These are phyloP conservation scores for Mnemiopsis leidyi DNA, from an alignment of 37 sponge, comb jelly and placozoan species.

Conservation along the genomic window DNA sequence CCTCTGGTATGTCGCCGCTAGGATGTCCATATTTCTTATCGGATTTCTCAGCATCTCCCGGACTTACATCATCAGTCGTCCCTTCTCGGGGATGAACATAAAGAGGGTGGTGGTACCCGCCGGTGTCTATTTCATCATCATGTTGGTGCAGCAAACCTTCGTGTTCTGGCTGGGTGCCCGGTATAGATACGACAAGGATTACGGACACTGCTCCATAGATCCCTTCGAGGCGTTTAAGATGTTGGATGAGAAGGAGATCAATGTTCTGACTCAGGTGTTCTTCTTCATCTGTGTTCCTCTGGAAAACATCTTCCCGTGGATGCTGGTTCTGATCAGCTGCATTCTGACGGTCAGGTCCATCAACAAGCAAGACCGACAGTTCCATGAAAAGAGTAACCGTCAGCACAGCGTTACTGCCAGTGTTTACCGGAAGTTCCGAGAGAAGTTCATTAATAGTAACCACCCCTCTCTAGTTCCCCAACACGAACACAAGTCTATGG, in stretches of 20 bases:
- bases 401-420: background rate
- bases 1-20: constrained; percentile 16
- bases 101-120: background rate
- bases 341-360: background rate
- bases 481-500: background rate
- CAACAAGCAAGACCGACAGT: background rate
- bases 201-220: background rate
- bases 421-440: background rate
- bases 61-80: background rate
- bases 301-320: constrained; percentile 20
- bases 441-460: background rate
- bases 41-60: constrained; percentile 14
- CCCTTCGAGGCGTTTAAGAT: background rate
- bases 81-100: background rate
- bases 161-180: background rate
- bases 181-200: background rate
- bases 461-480: background rate
- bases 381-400: background rate
- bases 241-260: background rate
- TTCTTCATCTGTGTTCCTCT: background rate
- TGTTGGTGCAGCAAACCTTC: constrained; percentile 5
- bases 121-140: background rate
- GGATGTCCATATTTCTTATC: constrained; percentile 6
- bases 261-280: background rate
- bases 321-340: background rate